Evolutionary conservation across 2,888 invertebrate species (phyloP), one percentile per base, ranked within the genome.

Genomic region (Trissolcus japonicus): DNA sequence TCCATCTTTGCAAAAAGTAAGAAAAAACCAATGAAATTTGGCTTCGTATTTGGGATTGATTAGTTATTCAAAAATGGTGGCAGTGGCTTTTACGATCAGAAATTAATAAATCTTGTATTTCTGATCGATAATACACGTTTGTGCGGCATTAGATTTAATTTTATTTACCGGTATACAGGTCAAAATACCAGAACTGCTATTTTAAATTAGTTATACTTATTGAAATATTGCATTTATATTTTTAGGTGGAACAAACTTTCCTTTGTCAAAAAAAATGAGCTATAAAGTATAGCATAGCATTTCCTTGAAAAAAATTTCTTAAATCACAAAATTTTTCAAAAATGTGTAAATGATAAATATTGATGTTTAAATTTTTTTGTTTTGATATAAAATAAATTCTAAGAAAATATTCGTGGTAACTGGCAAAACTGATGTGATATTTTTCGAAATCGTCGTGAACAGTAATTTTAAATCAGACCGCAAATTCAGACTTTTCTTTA

Each of bases 391-490:
- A 46, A 60, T 54, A 60, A 7, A 72, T 54, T n/a, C 65, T n/a
- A n/a, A n/a, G 46, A 4, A 29, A 29, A 29, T 7, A 29, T 9
- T 2, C 46, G 46, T n/a, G 1, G 46, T n/a, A 29, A 29, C 29
- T 29, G 6, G 6, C 29, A 29, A 29, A 29, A 21, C 6, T 29
- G 29, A 29, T 9, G n/a, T n/a, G n/a, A 21, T 25, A 11, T 73
- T 53, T 43, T 74, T 67, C 61, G 63, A 75, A 59, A 75, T 68
- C 69, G 75, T 50, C 69, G 69, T 60, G 75, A 68, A 68, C 46
- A 53, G 62, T 74, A 46, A n/a, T 53, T 43, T 43, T 46, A 6
- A 61, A 55, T 54, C 40, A 16, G 51, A 67, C 60, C 43, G 14
- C 29, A 60, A 16, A 65, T 63, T 65, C 65, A 72, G 71, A 57